Evolutionary conservation across 2,888 invertebrate species (phyloP).

Genomic region (Xanthorhoe spadicearia): DNA sequence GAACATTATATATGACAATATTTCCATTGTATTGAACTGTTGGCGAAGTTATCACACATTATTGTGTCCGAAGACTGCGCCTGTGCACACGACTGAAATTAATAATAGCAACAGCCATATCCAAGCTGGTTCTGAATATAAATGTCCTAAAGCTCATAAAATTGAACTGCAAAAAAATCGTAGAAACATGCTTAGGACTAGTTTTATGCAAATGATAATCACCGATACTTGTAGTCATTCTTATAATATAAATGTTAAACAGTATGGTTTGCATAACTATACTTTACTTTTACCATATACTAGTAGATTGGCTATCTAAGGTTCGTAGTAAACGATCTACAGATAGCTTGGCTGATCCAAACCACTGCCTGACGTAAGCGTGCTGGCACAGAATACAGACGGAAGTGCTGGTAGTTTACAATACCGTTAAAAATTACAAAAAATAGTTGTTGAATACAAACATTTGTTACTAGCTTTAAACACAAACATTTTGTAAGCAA

Average conservation of each 20-base stretch:
- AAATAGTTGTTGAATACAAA: no score
- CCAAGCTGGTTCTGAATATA: slow-evolving; percentile 48
- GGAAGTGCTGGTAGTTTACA: no score
- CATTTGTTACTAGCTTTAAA: no score
- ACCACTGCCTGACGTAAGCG: no score
- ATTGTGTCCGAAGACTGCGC: slow-evolving; percentile 47
- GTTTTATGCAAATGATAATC: background rate
- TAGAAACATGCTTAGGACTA: background rate
- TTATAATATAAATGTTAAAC: no score
- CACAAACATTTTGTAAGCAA: slow-evolving; percentile 27
- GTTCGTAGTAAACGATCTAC: no score
- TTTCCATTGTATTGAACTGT: slow-evolving; percentile 53
- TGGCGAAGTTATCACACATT: slow-evolving; percentile 57
- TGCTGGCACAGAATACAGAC: no score
- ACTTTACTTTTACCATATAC: no score
- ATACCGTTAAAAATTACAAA: no score
- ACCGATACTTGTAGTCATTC: background rate
- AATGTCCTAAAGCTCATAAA: slow-evolving; percentile 44
- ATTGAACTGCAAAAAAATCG: slow-evolving; percentile 14
- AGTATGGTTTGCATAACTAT: no score
- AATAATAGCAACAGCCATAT: slow-evolving; percentile 46
- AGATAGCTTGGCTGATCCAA: no score
- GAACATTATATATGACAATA: slow-evolving; percentile 55
- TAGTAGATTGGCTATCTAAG: no score
- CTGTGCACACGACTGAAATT: slow-evolving; percentile 51